These are phyloP conservation scores for Acomys russatus DNA, from an alignment of 2,797 vertebrate species.

Conservation along the genomic window DNA sequence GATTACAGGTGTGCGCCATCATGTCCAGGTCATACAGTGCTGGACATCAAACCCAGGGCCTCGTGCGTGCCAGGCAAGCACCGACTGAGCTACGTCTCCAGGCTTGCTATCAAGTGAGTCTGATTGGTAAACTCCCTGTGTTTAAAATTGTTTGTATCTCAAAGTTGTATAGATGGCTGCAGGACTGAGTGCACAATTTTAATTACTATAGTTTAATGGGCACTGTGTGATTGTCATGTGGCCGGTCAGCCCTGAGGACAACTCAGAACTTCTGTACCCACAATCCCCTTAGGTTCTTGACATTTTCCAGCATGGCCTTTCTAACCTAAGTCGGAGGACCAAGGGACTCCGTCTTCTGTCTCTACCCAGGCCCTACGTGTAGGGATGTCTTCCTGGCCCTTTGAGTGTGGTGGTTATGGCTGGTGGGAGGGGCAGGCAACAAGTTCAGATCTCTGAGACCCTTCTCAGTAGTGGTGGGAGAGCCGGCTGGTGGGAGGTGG, in stretches of 20 bases:
- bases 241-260: neutral
- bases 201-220: fast-evolving
- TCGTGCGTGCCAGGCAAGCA: neutral
- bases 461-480: neutral
- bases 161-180: neutral
- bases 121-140: neutral
- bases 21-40: too few species aligned
- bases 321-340: neutral
- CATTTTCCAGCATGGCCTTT: neutral
- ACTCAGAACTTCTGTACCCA: neutral
- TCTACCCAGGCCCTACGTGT: neutral
- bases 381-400: neutral
- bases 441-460: neutral
- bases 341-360: neutral
- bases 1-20: neutral
- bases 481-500: neutral
- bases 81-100: neutral
- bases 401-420: neutral
- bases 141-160: neutral
- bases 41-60: neutral
- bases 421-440: neutral
- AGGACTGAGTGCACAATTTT: neutral
- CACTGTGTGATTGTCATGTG: neutral
- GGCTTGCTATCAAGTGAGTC: neutral
- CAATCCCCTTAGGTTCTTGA: neutral